Conservation (phyloP, 2,888 invertebrate genomes). For the Eledona agricola region DNA sequence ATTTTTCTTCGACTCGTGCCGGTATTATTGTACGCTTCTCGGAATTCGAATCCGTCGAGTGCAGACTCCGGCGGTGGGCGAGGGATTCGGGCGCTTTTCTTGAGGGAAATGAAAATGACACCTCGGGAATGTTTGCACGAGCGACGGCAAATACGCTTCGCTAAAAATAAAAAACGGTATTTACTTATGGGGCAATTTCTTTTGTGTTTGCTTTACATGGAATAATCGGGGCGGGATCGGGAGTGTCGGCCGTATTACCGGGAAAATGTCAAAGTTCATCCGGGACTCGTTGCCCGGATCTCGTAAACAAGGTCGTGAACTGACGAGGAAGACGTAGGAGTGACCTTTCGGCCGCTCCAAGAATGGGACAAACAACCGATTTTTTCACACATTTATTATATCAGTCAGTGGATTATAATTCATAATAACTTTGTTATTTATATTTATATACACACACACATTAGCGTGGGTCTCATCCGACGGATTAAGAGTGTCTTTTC, state of each 20-base stretch:
- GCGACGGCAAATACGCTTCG: no score
- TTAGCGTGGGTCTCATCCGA: slow-evolving; percentile 38
- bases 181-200: slow-evolving; percentile 5
- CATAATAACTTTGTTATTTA: slow-evolving; percentile 29
- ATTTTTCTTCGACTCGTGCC: no score
- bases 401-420: slow-evolving; percentile 53
- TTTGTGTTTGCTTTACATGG: not conserved
- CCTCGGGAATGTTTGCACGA: slow-evolving; percentile 1
- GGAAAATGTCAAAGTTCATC: slow-evolving; percentile 41
- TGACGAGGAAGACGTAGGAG: slow-evolving; percentile 25
- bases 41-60: no score
- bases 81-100: no score
- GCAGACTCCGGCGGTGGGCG: no score
- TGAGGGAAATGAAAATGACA: slow-evolving; percentile 5
- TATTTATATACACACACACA: slow-evolving; percentile 40
- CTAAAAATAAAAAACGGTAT: slow-evolving; percentile 2
- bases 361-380: slow-evolving; percentile 8
- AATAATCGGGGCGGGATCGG: slow-evolving; percentile 12
- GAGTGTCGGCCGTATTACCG: slow-evolving; percentile 9
- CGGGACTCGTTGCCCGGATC: slow-evolving; percentile 37
- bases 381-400: slow-evolving; percentile 45
- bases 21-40: slow-evolving; percentile 1
- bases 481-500: slow-evolving; percentile 29
- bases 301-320: slow-evolving; percentile 42
- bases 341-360: slow-evolving; percentile 22